Conservation (phyloP, 2,888 invertebrate species). For the Mycogona germanica region DNA sequence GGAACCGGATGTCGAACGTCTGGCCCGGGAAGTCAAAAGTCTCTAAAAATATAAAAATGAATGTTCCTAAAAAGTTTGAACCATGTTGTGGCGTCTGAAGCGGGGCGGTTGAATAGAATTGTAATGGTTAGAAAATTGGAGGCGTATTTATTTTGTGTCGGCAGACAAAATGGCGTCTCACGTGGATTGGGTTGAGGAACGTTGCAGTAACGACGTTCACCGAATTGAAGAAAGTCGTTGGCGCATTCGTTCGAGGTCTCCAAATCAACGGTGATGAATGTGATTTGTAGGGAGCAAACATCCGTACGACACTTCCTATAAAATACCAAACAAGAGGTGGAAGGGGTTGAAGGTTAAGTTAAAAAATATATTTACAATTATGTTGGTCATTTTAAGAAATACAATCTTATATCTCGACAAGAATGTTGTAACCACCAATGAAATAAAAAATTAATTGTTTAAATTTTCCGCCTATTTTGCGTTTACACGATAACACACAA, state of each 20-base stretch:
- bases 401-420: no score
- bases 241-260: background rate
- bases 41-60: background rate
- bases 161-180: background rate
- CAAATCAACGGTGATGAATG: background rate
- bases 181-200: background rate
- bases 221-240: background rate
- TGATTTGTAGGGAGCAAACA: conserved; percentile 6
- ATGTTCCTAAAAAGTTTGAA: background rate
- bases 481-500: no score
- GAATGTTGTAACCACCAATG: no score
- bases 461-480: no score
- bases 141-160: background rate
- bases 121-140: background rate
- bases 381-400: no score
- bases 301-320: background rate
- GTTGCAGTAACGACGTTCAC: background rate
- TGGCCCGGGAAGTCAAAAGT: background rate
- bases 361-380: no score
- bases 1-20: conserved; percentile 5
- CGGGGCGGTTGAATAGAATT: background rate
- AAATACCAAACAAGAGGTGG: background rate
- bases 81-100: background rate
- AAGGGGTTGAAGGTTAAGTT: background rate
- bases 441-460: no score